These are phyloP conservation scores for Naso thynnoides DNA, from an alignment of 2,797 vertebrate genomes.

Conservation along the genomic window DNA sequence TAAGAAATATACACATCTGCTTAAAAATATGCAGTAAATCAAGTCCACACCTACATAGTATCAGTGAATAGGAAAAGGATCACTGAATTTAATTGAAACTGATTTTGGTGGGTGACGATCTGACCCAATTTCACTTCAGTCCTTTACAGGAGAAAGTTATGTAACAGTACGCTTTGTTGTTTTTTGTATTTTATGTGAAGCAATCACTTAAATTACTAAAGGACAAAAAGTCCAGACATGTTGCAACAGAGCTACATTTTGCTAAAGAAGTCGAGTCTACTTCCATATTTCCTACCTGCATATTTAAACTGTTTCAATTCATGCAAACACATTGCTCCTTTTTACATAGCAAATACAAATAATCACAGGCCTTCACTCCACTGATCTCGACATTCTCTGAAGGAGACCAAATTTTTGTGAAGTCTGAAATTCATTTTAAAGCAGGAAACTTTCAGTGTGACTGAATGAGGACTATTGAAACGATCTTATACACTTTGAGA, in stretches of 20 bases:
- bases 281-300: neutral
- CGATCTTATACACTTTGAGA: no score
- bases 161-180: no score
- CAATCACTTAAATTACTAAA: neutral
- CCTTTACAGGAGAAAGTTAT: neutral
- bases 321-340: neutral
- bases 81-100: slow-evolving; percentile 14
- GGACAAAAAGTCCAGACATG: no score
- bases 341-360: neutral
- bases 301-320: neutral
- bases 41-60: neutral
- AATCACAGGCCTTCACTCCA: neutral
- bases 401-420: neutral
- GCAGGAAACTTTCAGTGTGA: no score
- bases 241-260: neutral
- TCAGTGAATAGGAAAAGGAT: slow-evolving; percentile 7
- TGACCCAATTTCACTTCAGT: slow-evolving; percentile 8
- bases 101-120: neutral
- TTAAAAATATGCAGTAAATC: neutral
- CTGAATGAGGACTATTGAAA: no score
- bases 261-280: neutral
- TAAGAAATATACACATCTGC: neutral
- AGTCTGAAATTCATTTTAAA: neutral
- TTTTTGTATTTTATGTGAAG: no score
- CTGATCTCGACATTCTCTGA: neutral